Conservation (phyloP, 2,113 vertebrate species). For the Dunckerocampus dactyliophorus region DNA sequence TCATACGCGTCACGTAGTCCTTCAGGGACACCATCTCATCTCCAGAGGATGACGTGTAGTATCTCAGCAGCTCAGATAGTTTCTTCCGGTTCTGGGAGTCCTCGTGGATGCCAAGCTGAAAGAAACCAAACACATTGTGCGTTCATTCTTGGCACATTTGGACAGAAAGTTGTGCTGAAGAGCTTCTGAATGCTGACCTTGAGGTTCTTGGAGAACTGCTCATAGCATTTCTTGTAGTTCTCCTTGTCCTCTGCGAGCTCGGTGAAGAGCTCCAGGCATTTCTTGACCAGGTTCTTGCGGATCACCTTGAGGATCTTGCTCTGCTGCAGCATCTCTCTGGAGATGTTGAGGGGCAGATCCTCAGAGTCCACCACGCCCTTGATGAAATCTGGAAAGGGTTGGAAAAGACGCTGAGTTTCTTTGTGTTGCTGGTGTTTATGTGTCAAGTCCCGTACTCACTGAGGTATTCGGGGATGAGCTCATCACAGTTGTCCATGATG, state of each 20-base stretch:
- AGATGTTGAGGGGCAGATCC: constrained; percentile 94
- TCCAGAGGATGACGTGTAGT: constrained; percentile 90
- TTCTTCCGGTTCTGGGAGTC: constrained; percentile 96
- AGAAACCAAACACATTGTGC: neutral
- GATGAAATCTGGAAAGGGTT: constrained; percentile 80
- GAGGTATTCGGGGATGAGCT: constrained; percentile 92
- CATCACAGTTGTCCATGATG: constrained; percentile 98
- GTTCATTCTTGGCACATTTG: neutral
- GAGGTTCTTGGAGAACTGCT: constrained; percentile 97
- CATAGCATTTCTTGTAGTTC: constrained; percentile 95
- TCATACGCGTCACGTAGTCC: constrained; percentile 94
- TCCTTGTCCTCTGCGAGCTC: constrained; percentile 93
- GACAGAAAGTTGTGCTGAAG: neutral
- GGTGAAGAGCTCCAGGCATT: constrained; percentile 91
- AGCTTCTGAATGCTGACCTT: constrained; percentile 76
- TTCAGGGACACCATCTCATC: constrained; percentile 96
- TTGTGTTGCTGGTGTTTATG: no score
- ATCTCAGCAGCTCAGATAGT: constrained; percentile 87
- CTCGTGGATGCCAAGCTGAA: constrained; percentile 94
- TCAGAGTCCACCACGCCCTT: constrained; percentile 96
- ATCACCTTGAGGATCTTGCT: constrained; percentile 98
- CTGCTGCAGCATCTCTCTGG: constrained; percentile 94
- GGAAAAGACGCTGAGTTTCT: neutral
- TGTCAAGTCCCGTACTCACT: constrained; percentile 76
- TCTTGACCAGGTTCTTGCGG: constrained; percentile 95